Evolutionary conservation across 2,888 invertebrate genomes (phyloP).

Genomic region (Mythimna loreyi): DNA sequence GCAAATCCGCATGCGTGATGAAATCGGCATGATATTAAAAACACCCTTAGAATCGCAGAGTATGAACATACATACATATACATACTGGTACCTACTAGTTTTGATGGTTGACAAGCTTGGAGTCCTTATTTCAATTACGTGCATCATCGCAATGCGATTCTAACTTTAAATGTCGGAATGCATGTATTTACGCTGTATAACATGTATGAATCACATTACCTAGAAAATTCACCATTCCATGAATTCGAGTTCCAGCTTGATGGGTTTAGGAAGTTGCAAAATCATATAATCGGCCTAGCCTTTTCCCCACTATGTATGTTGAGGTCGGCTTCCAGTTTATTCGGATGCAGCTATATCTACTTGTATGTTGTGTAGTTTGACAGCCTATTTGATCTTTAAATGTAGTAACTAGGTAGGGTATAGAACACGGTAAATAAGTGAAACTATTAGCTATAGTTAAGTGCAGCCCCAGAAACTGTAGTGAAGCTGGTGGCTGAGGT

Average conservation of each 20-base stretch:
- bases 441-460: too few relatives aligned
- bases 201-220: conserved; percentile 24
- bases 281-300: neutral
- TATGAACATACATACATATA: too few relatives aligned
- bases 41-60: too few relatives aligned
- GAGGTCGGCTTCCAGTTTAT: neutral
- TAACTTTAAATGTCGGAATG: conserved; percentile 4
- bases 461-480: too few relatives aligned
- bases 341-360: neutral
- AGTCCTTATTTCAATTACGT: neutral
- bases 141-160: conserved; percentile 11
- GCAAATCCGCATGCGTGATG: too few relatives aligned
- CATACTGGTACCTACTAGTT: too few relatives aligned
- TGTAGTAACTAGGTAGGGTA: neutral
- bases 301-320: neutral
- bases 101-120: neutral
- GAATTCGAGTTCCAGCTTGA: neutral
- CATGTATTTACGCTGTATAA: conserved; percentile 2
- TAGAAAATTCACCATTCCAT: conserved; percentile 4
- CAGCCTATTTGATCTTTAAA: too few relatives aligned
- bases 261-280: conserved; percentile 3
- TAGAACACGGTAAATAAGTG: too few relatives aligned
- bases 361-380: neutral
- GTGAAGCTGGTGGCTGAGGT: too few relatives aligned
- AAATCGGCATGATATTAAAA: too few relatives aligned